phyloP scores from a whole-genome alignment of 2,888 invertebrate species.

The Perizoma affinitatum region DNA sequence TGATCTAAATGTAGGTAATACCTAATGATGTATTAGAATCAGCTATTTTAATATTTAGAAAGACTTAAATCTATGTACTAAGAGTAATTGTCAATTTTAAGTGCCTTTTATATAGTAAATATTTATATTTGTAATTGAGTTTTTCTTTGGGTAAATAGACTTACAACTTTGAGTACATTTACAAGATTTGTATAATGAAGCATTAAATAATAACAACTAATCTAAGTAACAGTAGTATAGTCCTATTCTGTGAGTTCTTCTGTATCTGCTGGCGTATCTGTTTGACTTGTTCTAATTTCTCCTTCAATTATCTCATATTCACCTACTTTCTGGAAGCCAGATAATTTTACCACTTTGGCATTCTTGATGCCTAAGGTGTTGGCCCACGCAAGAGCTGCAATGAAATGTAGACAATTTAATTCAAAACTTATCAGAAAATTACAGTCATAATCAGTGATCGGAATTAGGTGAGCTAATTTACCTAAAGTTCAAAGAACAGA shows the following conservation, averaged over 20 bases:
- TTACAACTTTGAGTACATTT: slow-evolving; percentile 7
- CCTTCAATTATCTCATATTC: slow-evolving; percentile 79
- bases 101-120: slow-evolving; percentile 35
- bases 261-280: slow-evolving; percentile 33
- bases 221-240: not conserved
- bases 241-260: slow-evolving; percentile 35
- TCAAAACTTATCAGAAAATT: too few relatives aligned
- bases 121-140: slow-evolving; percentile 37
- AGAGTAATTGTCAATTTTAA: slow-evolving; percentile 31
- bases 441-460: too few relatives aligned
- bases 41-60: slow-evolving; percentile 30
- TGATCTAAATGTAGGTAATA: slow-evolving; percentile 58
- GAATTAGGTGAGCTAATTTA: too few relatives aligned
- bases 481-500: too few relatives aligned
- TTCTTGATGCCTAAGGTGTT: slow-evolving; percentile 82
- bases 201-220: slow-evolving; percentile 6
- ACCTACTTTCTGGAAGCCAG: slow-evolving; percentile 76
- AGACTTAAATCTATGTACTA: slow-evolving; percentile 27
- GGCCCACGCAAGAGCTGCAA: slow-evolving; percentile 84
- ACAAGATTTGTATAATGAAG: slow-evolving; percentile 15
- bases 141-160: too few relatives aligned
- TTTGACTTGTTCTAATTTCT: slow-evolving; percentile 46
- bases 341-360: slow-evolving; percentile 82
- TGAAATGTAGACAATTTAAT: slow-evolving; percentile 9
- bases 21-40: slow-evolving; percentile 31